Evolutionary conservation across 2,888 invertebrate genomes (phyloP).

Genomic region (Dorcus parallelipipedus): DNA sequence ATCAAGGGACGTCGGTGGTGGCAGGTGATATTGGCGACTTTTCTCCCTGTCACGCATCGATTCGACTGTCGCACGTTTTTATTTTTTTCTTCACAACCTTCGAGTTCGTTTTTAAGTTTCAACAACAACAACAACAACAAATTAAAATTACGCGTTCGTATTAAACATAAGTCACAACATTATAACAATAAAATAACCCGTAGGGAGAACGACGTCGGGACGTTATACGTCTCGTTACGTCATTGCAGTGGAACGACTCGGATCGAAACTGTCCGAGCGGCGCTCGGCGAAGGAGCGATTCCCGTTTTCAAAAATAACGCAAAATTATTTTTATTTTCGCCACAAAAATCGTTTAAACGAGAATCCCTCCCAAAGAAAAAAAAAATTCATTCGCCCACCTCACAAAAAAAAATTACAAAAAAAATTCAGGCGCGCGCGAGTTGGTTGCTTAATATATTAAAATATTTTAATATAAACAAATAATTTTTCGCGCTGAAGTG

Average conservation of each 20-base stretch:
- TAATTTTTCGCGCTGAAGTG: too few relatives aligned
- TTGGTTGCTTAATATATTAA: too few relatives aligned
- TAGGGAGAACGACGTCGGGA: constrained; percentile 30
- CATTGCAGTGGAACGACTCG: constrained; percentile 33
- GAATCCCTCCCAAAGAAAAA: too few relatives aligned
- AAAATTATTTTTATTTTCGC: constrained; percentile 7
- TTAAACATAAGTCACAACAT: constrained; percentile 30
- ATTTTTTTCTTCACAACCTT: constrained; percentile 16
- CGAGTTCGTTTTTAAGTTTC: constrained; percentile 8
- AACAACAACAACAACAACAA: constrained; percentile 6
- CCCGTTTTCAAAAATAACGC: constrained; percentile 15
- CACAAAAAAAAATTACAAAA: too few relatives aligned
- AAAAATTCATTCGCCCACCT: too few relatives aligned
- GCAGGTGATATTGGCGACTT: constrained; percentile 9
- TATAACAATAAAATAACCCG: constrained; percentile 33
- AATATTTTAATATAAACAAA: too few relatives aligned
- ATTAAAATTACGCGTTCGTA: constrained; percentile 18
- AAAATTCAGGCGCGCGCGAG: too few relatives aligned
- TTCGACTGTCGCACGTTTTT: constrained; percentile 9
- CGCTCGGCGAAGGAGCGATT: constrained; percentile 11
- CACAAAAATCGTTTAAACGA: too few relatives aligned
- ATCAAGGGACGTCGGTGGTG: background rate
- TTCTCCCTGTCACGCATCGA: background rate
- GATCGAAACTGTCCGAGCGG: constrained; percentile 23
- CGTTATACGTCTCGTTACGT: constrained; percentile 32